These are phyloP conservation scores for Drosophila sucinea DNA, from an alignment of 1,140 invertebrate species.

Conservation along the genomic window DNA sequence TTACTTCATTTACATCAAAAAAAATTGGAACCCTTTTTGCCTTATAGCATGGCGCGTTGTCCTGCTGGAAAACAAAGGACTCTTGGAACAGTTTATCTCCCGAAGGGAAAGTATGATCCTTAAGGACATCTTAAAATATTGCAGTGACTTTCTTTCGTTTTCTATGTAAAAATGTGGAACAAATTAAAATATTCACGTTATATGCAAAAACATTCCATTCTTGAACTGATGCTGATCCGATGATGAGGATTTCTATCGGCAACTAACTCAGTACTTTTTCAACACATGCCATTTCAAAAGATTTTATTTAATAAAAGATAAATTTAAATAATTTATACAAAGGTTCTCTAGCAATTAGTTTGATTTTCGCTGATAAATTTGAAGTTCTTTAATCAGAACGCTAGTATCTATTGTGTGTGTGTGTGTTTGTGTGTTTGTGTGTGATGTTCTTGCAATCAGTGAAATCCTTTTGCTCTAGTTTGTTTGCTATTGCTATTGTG, in stretches of 20 bases:
- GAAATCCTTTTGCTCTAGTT: constrained; percentile 21
- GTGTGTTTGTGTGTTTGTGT: neutral
- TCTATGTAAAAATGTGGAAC: no score
- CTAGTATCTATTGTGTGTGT: neutral
- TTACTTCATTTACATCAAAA: constrained; percentile 1
- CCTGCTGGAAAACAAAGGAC: constrained; percentile 10
- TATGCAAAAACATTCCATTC: no score
- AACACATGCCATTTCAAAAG: neutral
- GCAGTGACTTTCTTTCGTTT: no score
- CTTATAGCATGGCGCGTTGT: constrained; percentile 15
- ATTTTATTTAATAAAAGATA: neutral
- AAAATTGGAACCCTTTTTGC: neutral
- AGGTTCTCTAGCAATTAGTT: constrained; percentile 5
- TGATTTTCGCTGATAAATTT: neutral
- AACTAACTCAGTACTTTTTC: no score
- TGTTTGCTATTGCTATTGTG: constrained; percentile 4
- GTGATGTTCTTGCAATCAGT: constrained; percentile 32
- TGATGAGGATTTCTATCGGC: no score
- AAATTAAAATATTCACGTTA: no score
- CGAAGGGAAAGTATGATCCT: constrained; percentile 2
- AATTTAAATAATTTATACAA: neutral
- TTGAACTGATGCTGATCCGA: no score
- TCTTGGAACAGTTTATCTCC: constrained; percentile 1
- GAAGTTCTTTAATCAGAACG: neutral
- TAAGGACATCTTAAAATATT: neutral